Evolutionary conservation across 2,113 vertebrate species (phyloP).

Genomic region (Etheostoma cragini): DNA sequence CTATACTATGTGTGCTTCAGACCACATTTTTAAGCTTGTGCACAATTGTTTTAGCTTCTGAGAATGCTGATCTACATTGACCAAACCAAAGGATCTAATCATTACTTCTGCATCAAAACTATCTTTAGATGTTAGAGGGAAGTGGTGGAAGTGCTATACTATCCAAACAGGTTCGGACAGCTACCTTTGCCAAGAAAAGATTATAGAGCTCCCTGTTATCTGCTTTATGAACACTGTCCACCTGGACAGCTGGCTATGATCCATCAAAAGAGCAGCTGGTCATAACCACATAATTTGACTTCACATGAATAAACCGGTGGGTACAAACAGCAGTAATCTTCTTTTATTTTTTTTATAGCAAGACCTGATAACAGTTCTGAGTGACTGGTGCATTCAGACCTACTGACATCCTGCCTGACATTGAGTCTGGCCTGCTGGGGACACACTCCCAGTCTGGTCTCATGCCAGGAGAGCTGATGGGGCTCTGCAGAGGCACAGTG

Average conservation of each 20-base stretch:
- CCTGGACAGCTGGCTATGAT: constrained; percentile 65
- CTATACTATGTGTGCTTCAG: not conserved
- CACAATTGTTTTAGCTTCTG: constrained; percentile 13
- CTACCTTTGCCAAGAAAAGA: constrained; percentile 47
- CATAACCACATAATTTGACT: constrained; percentile 63
- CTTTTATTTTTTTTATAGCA: constrained; percentile 60
- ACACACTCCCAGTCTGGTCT: constrained; percentile 48
- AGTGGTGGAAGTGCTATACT: not conserved
- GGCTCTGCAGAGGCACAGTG: constrained; percentile 20
- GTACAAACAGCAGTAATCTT: constrained; percentile 65
- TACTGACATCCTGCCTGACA: constrained; percentile 55
- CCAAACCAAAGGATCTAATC: constrained; percentile 19
- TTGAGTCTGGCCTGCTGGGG: constrained; percentile 23
- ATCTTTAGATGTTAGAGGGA: constrained; percentile 16
- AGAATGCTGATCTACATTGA: constrained; percentile 23
- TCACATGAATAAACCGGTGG: constrained; percentile 59
- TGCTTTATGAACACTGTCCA: constrained; percentile 69
- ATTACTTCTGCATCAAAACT: constrained; percentile 21
- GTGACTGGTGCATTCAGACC: constrained; percentile 61
- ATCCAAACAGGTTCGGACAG: constrained; percentile 30
- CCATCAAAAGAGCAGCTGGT: constrained; percentile 70
- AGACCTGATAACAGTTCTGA: constrained; percentile 61
- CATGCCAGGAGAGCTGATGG: constrained; percentile 52
- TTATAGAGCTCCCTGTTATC: constrained; percentile 67
- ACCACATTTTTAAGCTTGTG: constrained; percentile 6